Base-by-base conservation (phyloP, 2,888 invertebrate genomes). In the Leistus spinibarbis region DNA sequence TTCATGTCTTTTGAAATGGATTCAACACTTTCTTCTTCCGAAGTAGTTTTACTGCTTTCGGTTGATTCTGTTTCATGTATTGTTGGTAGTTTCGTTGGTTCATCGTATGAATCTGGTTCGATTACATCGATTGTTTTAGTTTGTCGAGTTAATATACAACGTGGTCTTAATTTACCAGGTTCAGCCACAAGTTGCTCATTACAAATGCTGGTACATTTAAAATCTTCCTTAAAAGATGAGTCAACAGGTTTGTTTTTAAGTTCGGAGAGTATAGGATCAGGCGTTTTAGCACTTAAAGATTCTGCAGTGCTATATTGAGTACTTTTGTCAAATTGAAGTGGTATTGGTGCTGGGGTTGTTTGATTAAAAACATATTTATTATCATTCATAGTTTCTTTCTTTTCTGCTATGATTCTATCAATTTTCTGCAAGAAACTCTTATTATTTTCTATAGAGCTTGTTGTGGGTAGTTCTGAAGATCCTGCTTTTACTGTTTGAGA, bases 241-340 rank as follows among this genome's bases (percentile, higher is more conserved):
- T 40, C 40, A 5, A 40, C 5, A 40, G 40, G 7, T 40, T 40
- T 40, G 13, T 13, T 40, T 40, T 40, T 5, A 3, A 10, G 7
- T 40, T 5, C 40, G 10, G 13, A 40, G 10, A 40, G 40, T 1
- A 10, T 5, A 40, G 5, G 3, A 10, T 40, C 4, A 40, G 1
- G 0, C 13, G 5, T 40, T 5, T 40, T 40, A 40, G 40, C 7
- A 13, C 10, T 40, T n/a, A n/a, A n/a, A 40, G 40, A 40, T 40
- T 40, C 40, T 40, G 65, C 17, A 66, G 10, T 22, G 54, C 40
- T 67, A 20, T 67, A 67, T 20, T 67, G 67, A 13, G 67, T 67
- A 54, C 19, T 16, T 67, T 53, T 67, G 54, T 67, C 54, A 54
- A 53, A 20, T 53, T 54, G 23, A 64, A 22, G 2, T 54, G 54